Percentiles rank a stretch among this genome's conserved stretches.
Conservation (phyloP, 2,888 invertebrate species). For the Graphium colonna region DNA sequence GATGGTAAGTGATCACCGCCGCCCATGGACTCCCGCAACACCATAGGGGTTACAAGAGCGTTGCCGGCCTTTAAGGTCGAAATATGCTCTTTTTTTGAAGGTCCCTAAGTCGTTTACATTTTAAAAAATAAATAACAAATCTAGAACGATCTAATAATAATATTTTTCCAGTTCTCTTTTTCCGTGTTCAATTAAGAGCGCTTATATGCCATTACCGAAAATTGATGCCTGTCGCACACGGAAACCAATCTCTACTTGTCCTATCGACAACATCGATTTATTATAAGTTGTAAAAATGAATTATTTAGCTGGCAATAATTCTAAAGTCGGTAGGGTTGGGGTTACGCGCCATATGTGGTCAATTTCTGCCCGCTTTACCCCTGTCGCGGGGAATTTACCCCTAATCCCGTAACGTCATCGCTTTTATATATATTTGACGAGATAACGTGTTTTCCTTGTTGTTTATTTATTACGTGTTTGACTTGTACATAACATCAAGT, state of each 20-base stretch:
- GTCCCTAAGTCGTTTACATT: too few species aligned
- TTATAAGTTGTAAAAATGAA: conserved; percentile 50
- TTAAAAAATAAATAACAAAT: too few species aligned
- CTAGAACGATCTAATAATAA: too few species aligned
- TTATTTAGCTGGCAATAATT: conserved; percentile 56
- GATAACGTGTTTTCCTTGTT: conserved; percentile 28
- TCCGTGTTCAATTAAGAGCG: too few species aligned
- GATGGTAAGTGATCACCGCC: too few species aligned
- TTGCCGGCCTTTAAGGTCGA: too few species aligned
- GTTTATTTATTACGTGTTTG: too few species aligned
- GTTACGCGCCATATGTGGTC: conserved; percentile 66
- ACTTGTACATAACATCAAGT: too few species aligned
- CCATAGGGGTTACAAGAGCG: too few species aligned
- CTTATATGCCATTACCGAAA: conserved; percentile 23
- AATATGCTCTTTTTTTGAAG: too few species aligned
- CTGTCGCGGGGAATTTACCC: conserved; percentile 58
- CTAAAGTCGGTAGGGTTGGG: conserved; percentile 32
- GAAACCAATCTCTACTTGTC: conserved; percentile 24
- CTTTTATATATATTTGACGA: conserved; percentile 55
- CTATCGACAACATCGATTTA: conserved; percentile 40
- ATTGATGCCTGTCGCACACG: background rate
- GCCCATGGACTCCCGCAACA: too few species aligned
- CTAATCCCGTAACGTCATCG: conserved; percentile 67
- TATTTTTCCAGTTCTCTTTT: too few species aligned
- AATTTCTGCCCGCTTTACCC: conserved; percentile 48